Percentiles rank a stretch among this genome's conserved stretches.
Evolutionary conservation across 2,797 vertebrate species (phyloP).

Genomic region (Arrhamphus sclerolepis): DNA sequence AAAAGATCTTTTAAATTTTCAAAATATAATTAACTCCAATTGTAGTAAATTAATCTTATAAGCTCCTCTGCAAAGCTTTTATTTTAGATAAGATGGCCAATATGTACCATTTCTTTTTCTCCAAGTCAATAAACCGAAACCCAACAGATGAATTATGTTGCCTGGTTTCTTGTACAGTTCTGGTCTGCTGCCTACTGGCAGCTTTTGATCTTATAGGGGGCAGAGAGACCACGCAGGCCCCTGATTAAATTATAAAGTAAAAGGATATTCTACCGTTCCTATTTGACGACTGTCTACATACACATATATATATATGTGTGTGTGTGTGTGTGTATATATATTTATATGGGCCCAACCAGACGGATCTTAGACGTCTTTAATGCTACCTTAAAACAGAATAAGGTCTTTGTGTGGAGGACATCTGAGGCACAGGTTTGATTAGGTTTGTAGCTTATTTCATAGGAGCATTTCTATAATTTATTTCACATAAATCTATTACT

Average conservation of each 20-base stretch:
- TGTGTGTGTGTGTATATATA: too few species aligned
- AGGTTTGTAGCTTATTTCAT: too few species aligned
- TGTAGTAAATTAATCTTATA: constrained; percentile 5
- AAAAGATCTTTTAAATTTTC: constrained; percentile 4
- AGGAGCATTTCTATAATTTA: too few species aligned
- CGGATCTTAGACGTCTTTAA: constrained; percentile 63
- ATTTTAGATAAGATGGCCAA: constrained; percentile 13
- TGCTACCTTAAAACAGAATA: constrained; percentile 45
- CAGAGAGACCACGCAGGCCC: constrained; percentile 43
- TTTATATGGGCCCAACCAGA: constrained; percentile 61
- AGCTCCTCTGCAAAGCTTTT: constrained; percentile 7
- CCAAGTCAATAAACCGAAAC: constrained; percentile 37
- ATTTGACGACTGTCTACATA: constrained; percentile 43
- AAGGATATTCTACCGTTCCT: constrained; percentile 59
- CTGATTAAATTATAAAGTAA: constrained; percentile 69
- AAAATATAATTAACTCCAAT: constrained; percentile 16
- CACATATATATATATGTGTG: too few species aligned
- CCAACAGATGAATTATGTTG: constrained; percentile 51
- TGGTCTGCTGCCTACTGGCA: constrained; percentile 47
- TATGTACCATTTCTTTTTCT: constrained; percentile 4
- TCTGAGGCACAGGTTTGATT: constrained; percentile 42
- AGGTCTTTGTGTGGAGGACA: constrained; percentile 49
- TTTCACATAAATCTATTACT: too few species aligned
- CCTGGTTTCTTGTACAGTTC: constrained; percentile 49
- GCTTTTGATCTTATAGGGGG: constrained; percentile 54